Base-by-base conservation (phyloP, 2,113 vertebrate species). In the Struthio camelus region DNA sequence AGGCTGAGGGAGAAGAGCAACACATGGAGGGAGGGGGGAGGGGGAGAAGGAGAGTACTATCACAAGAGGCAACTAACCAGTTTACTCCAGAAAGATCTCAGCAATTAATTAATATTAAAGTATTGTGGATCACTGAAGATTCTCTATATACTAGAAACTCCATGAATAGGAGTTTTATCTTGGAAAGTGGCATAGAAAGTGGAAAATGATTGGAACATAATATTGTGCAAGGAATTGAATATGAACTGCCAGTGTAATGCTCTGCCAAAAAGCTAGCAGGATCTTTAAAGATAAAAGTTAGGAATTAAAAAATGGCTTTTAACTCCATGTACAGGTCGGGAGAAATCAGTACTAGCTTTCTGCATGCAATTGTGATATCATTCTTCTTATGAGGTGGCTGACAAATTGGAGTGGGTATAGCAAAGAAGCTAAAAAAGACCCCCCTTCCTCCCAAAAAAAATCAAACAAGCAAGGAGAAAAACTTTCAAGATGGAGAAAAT, bases 231-330 rank as follows among this genome's bases (percentile, higher is more conserved):
- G 20, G 7, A 65, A 46, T 73, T 80, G 11, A 59, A 85, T 59
- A 65, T 30, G 0, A 56, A 17, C 36, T 61, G 8, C 5, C 22
- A 69, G 20, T 11, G 64, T 36, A 73, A 80, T 11, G 3, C 5
- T 54, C 19, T 30, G 7, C 3, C 1, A 0, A 61, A 86, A 78
- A 53, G 14, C 20, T 48, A 51, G 2, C 1, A 11, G 3, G 3
- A 48, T 70, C 44, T n/a, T 56, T 54, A 51, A 56, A 34, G 51
- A 70, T 56, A 53, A 44, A 42, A 22, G 2, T 24, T 61, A 38
- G 5, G 5, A 17, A 30, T 3, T 59, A 54, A 46, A 14, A 79
- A 79, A 75, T 71, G 48, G 8, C 9, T 77, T 77, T 71, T 53
- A 78, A 56, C 4, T 65, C 15, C 17, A 28, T 11, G 19, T 36